Conservation (phyloP, 2,797 vertebrate genomes). For the Taeniopygia guttata region DNA sequence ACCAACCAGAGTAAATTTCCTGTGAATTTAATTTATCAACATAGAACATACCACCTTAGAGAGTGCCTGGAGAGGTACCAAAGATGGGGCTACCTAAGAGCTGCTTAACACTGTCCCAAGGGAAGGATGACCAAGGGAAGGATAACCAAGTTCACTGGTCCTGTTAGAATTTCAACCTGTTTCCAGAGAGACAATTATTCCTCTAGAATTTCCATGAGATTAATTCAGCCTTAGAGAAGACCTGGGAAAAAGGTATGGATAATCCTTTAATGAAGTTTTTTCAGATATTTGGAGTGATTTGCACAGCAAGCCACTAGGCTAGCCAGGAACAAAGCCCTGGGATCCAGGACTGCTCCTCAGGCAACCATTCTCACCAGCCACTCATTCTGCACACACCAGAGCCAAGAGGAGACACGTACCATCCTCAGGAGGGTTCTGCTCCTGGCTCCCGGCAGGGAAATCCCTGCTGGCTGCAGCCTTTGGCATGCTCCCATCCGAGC, state of each 20-base stretch:
- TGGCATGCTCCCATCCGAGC: neutral
- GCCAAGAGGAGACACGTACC: slow-evolving; percentile 26
- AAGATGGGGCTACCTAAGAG: neutral
- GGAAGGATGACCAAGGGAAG: neutral
- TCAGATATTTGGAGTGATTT: neutral
- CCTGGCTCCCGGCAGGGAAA: neutral
- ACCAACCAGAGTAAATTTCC: neutral
- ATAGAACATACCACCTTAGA: neutral
- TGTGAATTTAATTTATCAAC: neutral
- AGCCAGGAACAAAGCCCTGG: neutral
- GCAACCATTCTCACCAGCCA: neutral
- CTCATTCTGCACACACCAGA: neutral
- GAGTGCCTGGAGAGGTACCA: neutral
- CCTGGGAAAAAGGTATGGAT: neutral
- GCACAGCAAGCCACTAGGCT: neutral
- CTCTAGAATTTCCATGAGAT: neutral
- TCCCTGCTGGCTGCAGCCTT: neutral
- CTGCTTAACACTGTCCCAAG: neutral
- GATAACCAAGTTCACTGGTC: neutral
- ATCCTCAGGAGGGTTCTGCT: neutral
- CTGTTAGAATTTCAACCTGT: neutral
- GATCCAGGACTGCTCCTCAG: neutral
- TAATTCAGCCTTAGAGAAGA: neutral
- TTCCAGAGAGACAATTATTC: neutral
- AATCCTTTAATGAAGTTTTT: neutral